phyloP scores from a whole-genome alignment of 2,888 invertebrate genomes.

The Diplolepis rosae region DNA sequence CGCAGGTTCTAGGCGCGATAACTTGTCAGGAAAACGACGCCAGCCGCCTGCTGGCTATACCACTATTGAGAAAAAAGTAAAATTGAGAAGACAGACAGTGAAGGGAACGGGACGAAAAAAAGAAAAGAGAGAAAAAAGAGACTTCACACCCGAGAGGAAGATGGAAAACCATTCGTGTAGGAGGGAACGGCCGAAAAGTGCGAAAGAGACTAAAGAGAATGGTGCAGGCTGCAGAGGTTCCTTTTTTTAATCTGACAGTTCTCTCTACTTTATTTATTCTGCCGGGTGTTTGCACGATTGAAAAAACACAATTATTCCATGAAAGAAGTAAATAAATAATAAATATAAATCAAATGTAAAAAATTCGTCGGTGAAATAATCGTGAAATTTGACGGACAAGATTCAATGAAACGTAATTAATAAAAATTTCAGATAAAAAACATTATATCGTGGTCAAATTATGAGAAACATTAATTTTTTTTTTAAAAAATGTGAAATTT shows the following conservation, averaged over 20 bases:
- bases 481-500: too few species aligned
- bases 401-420: too few species aligned
- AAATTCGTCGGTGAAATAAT: too few species aligned
- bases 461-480: too few species aligned
- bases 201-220: constrained; percentile 24
- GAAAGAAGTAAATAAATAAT: not conserved
- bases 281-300: not conserved
- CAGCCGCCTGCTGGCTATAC: constrained; percentile 16
- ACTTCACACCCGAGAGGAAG: constrained; percentile 28
- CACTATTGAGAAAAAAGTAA: constrained; percentile 30
- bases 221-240: not conserved
- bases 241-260: constrained; percentile 3
- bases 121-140: constrained; percentile 14
- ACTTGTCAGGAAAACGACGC: constrained; percentile 49
- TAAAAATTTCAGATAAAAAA: too few species aligned
- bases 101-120: not conserved
- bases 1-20: constrained; percentile 44
- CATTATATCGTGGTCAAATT: too few species aligned
- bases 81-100: constrained; percentile 10
- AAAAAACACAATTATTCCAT: not conserved
- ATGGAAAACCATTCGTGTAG: constrained; percentile 18
- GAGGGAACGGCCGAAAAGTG: constrained; percentile 8
- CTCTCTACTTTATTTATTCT: not conserved
- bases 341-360: too few species aligned
- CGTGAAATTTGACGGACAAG: too few species aligned